Conservation (phyloP, 2,888 invertebrate genomes). For the Dryadula phaetusa region DNA sequence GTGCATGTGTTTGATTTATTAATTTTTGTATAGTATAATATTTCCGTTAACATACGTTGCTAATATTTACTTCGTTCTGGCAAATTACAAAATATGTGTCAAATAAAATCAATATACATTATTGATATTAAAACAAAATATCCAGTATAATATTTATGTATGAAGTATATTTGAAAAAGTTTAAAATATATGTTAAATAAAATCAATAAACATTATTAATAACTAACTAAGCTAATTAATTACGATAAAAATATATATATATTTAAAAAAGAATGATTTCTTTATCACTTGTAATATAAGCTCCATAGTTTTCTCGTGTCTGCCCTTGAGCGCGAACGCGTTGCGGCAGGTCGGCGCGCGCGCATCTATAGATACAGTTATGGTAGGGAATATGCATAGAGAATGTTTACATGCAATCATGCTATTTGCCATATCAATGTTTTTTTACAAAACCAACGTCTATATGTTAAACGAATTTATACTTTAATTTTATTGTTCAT, state of each 20-base stretch:
- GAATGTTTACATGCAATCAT: constrained; percentile 42
- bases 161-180: too few species aligned
- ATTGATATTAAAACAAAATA: too few species aligned
- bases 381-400: constrained; percentile 43
- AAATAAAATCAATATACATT: too few species aligned
- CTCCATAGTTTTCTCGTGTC: constrained; percentile 52
- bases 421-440: constrained; percentile 40
- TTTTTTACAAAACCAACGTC: constrained; percentile 33
- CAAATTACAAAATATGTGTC: too few species aligned
- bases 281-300: constrained; percentile 30
- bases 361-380: constrained; percentile 49
- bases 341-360: constrained; percentile 75
- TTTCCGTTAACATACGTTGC: neutral
- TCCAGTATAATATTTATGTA: too few species aligned
- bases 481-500: constrained; percentile 16
- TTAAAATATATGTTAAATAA: too few species aligned
- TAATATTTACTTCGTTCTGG: too few species aligned
- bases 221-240: too few species aligned
- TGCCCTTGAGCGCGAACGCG: constrained; percentile 74
- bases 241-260: too few species aligned
- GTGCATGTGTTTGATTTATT: too few species aligned
- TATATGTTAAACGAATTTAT: constrained; percentile 15
- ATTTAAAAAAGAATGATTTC: neutral
- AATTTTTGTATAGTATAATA: too few species aligned
- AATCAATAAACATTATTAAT: too few species aligned